These are phyloP conservation scores for Zaprionus davidi DNA, from an alignment of 1,140 invertebrate species.

Conservation along the genomic window DNA sequence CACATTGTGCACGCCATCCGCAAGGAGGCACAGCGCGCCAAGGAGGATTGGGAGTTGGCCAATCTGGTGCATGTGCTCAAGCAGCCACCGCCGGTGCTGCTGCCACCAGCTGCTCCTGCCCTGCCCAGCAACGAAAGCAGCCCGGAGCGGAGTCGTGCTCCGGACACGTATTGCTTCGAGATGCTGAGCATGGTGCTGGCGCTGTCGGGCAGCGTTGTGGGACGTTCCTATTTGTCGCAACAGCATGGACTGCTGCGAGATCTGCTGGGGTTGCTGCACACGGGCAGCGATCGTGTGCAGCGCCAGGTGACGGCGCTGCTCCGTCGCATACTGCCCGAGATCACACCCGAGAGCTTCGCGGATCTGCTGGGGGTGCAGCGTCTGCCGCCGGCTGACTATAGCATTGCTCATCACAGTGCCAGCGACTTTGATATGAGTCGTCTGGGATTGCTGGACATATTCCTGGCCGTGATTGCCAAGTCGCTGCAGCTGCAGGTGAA, in stretches of 20 bases:
- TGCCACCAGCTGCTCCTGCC: neutral
- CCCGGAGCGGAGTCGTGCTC: conserved; percentile 85
- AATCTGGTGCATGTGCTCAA: conserved; percentile 77
- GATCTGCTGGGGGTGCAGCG: conserved; percentile 88
- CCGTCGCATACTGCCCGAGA: conserved; percentile 93
- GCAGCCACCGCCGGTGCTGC: conserved; percentile 50
- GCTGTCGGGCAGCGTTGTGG: conserved; percentile 96
- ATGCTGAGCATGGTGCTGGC: conserved; percentile 97
- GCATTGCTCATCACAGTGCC: conserved; percentile 87
- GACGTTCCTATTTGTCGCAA: conserved; percentile 94
- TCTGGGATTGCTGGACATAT: conserved; percentile 91
- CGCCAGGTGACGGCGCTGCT: conserved; percentile 94
- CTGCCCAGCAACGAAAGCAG: conserved; percentile 58
- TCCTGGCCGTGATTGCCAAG: conserved; percentile 94
- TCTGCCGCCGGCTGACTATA: conserved; percentile 92
- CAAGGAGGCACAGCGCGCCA: conserved; percentile 92
- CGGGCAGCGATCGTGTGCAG: conserved; percentile 96
- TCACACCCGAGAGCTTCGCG: conserved; percentile 88
- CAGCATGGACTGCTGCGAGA: conserved; percentile 93
- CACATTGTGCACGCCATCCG: conserved; percentile 97
- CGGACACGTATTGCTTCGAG: conserved; percentile 98
- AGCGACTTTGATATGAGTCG: conserved; percentile 88
- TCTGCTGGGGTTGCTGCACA: conserved; percentile 94
- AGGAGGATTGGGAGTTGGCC: conserved; percentile 93
- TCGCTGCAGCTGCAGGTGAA: conserved; percentile 94